phyloP scores from a whole-genome alignment of 2,113 vertebrate species.

The Spheniscus mendiculus region DNA sequence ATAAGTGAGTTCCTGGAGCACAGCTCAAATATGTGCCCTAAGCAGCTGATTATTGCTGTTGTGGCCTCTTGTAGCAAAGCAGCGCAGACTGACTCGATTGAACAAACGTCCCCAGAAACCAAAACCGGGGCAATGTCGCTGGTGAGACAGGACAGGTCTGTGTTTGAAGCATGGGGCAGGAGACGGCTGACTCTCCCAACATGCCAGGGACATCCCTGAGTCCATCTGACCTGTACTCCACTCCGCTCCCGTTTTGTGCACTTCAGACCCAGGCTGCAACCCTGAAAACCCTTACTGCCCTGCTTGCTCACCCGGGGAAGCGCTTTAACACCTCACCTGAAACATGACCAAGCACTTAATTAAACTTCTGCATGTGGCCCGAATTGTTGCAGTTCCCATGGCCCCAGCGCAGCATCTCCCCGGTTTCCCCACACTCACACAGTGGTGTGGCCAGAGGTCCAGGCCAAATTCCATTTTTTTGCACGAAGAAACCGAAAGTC shows the following conservation, averaged over 20 bases:
- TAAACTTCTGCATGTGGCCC: not conserved
- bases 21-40: not conserved
- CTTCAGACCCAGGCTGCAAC: not conserved
- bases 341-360: not conserved
- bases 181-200: not conserved
- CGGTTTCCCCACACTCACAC: rapidly evolving
- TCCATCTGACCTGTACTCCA: not conserved
- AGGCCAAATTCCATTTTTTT: not conserved
- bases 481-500: not conserved
- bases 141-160: not conserved
- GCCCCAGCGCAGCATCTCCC: not conserved
- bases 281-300: not conserved
- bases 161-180: not conserved
- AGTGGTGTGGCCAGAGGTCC: not conserved
- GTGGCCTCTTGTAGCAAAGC: not conserved
- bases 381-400: rapidly evolving
- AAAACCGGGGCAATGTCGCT: not conserved
- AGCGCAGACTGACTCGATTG: not conserved
- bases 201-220: not conserved
- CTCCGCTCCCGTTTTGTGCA: not conserved
- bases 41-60: not conserved
- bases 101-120: not conserved
- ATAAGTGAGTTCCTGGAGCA: not conserved
- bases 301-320: not conserved
- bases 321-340: not conserved